Conservation (phyloP, 1,140 invertebrate genomes). For the Cataglyphis hispanica region DNA sequence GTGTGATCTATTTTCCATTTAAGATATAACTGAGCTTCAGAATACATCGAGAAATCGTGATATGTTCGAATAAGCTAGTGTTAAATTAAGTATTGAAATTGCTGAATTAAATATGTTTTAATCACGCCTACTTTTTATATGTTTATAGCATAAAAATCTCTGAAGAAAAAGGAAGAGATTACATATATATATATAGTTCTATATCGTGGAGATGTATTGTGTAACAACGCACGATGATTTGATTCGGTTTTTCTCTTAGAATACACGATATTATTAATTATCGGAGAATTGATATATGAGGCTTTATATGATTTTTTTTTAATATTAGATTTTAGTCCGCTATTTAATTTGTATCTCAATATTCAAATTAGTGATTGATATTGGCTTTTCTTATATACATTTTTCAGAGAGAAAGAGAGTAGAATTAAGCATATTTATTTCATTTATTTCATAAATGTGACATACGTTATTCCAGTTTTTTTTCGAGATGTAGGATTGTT, state of each 20-base stretch:
- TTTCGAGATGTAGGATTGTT: background rate
- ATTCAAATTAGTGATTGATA: background rate
- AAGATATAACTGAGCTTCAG: slow-evolving; percentile 4
- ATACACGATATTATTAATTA: background rate
- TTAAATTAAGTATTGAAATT: background rate
- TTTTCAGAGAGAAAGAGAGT: no score
- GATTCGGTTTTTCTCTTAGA: background rate
- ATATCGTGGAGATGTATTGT: background rate
- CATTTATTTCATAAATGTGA: slow-evolving; percentile 27
- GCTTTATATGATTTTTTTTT: background rate
- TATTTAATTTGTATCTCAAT: background rate
- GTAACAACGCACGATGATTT: background rate
- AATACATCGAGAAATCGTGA: slow-evolving; percentile 19
- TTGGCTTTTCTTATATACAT: background rate
- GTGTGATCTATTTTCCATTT: slow-evolving; percentile 30
- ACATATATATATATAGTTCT: background rate
- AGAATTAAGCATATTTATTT: slow-evolving; percentile 16
- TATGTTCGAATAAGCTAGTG: background rate
- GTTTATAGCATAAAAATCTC: background rate
- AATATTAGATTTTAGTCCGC: slow-evolving; percentile 13
- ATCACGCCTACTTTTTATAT: background rate
- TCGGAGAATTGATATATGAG: background rate
- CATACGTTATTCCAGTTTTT: background rate
- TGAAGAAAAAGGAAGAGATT: background rate
- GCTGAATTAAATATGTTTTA: background rate